Conservation (phyloP, 64 coral and sea anemone species). For the Actinia tenebrosa region DNA sequence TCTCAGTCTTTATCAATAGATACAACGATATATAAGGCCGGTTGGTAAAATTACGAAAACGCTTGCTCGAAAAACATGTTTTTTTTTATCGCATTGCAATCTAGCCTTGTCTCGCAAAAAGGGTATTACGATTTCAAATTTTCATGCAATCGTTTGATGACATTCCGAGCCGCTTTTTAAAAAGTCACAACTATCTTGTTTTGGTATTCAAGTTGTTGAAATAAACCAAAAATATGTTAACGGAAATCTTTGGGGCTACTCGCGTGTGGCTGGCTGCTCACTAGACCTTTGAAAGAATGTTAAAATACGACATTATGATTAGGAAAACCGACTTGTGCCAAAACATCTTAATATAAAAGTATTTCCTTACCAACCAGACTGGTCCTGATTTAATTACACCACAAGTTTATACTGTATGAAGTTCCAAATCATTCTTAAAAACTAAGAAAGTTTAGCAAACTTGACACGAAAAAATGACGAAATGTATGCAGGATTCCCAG, state of each 20-base stretch:
- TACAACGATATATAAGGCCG: no score
- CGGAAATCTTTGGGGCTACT: neutral
- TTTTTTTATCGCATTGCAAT: neutral
- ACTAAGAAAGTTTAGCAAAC: neutral
- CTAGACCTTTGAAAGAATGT: neutral
- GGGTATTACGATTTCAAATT: neutral
- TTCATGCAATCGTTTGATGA: neutral
- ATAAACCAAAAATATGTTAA: neutral
- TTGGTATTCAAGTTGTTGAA: neutral
- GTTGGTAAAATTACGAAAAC: neutral
- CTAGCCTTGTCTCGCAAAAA: neutral
- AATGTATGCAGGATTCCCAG: neutral
- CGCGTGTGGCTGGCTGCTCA: neutral
- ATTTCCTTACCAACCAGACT: neutral
- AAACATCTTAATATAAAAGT: neutral
- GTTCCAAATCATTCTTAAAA: neutral
- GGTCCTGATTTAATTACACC: neutral
- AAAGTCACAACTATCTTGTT: neutral
- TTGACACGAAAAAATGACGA: neutral
- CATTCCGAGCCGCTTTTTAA: neutral
- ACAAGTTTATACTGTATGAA: neutral
- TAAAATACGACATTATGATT: neutral
- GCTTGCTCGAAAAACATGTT: neutral
- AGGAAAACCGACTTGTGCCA: neutral
- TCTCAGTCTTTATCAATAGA: no score